phyloP scores from a whole-genome alignment of 2,113 vertebrate species.

The Centropristis striata region DNA sequence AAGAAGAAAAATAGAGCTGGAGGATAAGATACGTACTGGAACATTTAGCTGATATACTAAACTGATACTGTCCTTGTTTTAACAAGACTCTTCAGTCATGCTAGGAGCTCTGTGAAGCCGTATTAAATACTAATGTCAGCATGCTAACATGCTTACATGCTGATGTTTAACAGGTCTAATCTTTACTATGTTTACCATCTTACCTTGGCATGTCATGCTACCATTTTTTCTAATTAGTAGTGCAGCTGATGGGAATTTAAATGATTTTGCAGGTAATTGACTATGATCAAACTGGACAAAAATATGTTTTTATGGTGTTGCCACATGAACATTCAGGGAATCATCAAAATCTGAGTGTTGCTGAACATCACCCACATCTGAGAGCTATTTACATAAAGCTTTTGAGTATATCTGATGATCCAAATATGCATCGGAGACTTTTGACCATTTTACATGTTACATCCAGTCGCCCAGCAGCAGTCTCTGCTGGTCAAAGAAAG shows the following conservation, averaged over 20 bases:
- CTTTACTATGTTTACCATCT: neutral
- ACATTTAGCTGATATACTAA: conserved; percentile 7
- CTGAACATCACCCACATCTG: too few relatives aligned
- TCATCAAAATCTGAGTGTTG: too few relatives aligned
- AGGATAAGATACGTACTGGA: neutral
- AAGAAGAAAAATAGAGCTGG: conserved; percentile 71
- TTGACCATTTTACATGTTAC: too few relatives aligned
- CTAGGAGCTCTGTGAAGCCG: neutral
- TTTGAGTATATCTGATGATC: too few relatives aligned
- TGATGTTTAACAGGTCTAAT: neutral
- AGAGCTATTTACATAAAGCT: too few relatives aligned
- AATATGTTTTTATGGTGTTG: too few relatives aligned
- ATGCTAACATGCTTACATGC: neutral
- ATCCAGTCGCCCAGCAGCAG: too few relatives aligned
- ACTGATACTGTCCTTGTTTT: neutral
- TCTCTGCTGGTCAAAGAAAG: too few relatives aligned
- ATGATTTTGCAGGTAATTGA: neutral
- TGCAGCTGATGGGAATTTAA: neutral
- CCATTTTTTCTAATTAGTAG: neutral
- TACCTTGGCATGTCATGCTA: neutral
- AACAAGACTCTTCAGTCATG: neutral
- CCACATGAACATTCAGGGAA: too few relatives aligned
- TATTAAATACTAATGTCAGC: neutral
- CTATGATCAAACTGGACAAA: too few relatives aligned
- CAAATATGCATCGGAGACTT: too few relatives aligned